Evolutionary conservation across 1,140 invertebrate species (phyloP).

Genomic region (Pteromalus puparum): DNA sequence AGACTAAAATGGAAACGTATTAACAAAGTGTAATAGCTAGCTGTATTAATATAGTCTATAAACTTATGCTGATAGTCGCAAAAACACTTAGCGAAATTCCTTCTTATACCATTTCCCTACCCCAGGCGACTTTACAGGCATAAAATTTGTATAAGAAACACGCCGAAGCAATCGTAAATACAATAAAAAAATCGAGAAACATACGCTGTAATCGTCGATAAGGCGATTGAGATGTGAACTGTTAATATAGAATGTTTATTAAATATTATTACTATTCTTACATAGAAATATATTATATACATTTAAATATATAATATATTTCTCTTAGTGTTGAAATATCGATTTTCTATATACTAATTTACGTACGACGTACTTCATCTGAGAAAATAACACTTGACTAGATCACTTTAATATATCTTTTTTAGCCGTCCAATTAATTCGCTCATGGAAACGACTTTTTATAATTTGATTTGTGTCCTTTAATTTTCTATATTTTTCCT

Average conservation of each 20-base stretch:
- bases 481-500: constrained; percentile 46
- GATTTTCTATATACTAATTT: constrained; percentile 40
- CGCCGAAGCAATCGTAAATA: constrained; percentile 11
- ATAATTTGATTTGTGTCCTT: background rate
- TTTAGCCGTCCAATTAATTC: constrained; percentile 7
- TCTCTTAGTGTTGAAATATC: constrained; percentile 2
- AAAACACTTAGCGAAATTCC: background rate
- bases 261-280: background rate
- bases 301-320: constrained; percentile 42
- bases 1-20: constrained; percentile 7
- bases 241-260: constrained; percentile 41
- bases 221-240: constrained; percentile 10
- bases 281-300: background rate
- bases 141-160: constrained; percentile 29
- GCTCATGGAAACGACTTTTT: background rate
- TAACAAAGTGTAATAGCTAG: background rate
- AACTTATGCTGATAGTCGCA: background rate
- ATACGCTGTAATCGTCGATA: constrained; percentile 20
- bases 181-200: constrained; percentile 46
- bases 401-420: constrained; percentile 67
- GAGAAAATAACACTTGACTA: constrained; percentile 70
- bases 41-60: constrained; percentile 1
- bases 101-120: background rate
- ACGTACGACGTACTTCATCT: constrained; percentile 35
- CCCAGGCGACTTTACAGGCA: background rate